phyloP scores from a whole-genome alignment of 2,797 vertebrate species.

The Chloroceryle amazona region DNA sequence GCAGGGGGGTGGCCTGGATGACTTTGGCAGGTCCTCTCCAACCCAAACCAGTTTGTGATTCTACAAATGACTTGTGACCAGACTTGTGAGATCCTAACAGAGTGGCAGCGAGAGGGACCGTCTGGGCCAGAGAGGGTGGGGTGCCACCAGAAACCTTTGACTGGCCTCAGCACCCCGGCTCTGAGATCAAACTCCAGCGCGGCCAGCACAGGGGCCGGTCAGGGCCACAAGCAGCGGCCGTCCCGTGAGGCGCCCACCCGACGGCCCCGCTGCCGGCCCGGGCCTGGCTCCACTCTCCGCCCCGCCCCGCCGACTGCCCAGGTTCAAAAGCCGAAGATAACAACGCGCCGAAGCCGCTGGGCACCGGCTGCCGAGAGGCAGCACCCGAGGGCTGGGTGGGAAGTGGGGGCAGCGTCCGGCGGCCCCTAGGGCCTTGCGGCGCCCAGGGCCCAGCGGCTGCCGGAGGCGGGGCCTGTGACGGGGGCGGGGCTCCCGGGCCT shows the following conservation, averaged over 20 bases:
- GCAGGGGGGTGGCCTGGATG: background rate
- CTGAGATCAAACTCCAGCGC: too few relatives aligned
- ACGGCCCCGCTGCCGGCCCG: background rate
- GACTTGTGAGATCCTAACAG: background rate
- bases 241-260: rapidly evolving
- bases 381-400: too few relatives aligned
- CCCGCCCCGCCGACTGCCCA: background rate
- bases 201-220: rapidly evolving
- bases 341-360: too few relatives aligned
- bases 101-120: rapidly evolving
- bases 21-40: background rate
- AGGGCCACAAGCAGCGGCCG: background rate
- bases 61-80: background rate
- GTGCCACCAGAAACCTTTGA: rapidly evolving
- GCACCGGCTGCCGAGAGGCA: background rate
- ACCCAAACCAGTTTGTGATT: background rate
- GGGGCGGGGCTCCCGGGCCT: background rate
- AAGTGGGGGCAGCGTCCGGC: too few relatives aligned
- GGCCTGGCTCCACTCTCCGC: too few relatives aligned
- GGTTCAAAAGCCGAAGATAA: too few relatives aligned
- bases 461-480: background rate
- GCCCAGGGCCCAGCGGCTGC: background rate
- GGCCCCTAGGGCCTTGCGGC: too few relatives aligned
- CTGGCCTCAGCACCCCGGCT: rapidly evolving
- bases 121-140: rapidly evolving